Conservation (phyloP, 2,113 vertebrate genomes). For the Anhinga anhinga region DNA sequence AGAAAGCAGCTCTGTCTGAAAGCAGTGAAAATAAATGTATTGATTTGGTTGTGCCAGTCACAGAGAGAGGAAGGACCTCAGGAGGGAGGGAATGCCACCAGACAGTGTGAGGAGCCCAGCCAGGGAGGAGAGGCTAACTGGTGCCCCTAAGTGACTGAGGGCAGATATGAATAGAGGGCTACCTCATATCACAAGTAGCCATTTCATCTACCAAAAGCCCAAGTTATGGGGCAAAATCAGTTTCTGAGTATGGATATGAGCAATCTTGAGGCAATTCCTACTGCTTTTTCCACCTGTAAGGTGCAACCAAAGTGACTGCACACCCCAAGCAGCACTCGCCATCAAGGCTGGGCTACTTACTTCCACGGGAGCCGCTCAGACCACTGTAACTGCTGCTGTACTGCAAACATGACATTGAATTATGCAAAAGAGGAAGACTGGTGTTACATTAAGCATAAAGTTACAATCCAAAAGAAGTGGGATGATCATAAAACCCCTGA, state of each 20-base stretch:
- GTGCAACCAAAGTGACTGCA: neutral
- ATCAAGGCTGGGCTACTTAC: neutral
- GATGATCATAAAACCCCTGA: neutral
- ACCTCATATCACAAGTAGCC: neutral
- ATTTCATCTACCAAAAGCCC: neutral
- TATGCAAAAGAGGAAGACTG: neutral
- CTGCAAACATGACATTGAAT: fast-evolving
- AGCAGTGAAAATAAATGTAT: neutral
- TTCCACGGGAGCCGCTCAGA: neutral
- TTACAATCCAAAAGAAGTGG: neutral
- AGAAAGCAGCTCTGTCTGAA: neutral
- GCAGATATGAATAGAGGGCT: too few species aligned
- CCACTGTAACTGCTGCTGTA: neutral
- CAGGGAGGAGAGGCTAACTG: neutral
- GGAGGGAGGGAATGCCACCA: neutral
- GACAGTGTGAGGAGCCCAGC: neutral
- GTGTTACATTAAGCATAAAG: neutral
- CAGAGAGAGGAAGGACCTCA: neutral
- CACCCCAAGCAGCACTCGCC: neutral
- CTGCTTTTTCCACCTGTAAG: neutral
- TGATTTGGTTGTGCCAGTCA: neutral
- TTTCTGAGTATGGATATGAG: neutral
- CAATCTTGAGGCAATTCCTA: neutral
- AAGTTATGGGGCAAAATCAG: neutral
- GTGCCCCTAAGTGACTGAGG: neutral